phyloP scores from a whole-genome alignment of 2,888 invertebrate species.

The Tanytarsus gracilentus region DNA sequence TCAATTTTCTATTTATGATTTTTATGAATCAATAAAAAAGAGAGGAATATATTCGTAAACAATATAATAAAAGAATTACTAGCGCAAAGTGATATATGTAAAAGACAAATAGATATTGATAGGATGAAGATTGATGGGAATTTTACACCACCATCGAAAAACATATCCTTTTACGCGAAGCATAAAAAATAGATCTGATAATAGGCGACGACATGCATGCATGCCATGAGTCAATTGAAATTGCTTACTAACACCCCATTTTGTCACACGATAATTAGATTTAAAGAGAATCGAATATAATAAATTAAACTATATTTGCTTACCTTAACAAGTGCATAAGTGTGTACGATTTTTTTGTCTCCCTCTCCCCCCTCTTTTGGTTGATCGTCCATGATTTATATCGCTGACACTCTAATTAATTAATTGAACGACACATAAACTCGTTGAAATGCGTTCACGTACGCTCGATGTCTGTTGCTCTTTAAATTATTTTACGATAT shows the following conservation, averaged over 20 bases:
- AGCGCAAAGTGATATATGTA: constrained; percentile 16
- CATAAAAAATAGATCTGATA: too few relatives aligned
- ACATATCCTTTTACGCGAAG: too few relatives aligned
- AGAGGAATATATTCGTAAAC: constrained; percentile 11
- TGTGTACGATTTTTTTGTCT: constrained; percentile 62
- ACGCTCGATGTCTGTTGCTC: constrained; percentile 15
- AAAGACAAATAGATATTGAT: too few relatives aligned
- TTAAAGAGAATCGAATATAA: constrained; percentile 31
- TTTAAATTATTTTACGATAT: constrained; percentile 12
- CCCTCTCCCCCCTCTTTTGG: constrained; percentile 42
- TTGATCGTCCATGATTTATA: constrained; percentile 6
- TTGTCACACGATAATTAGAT: too few relatives aligned
- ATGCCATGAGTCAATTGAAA: too few relatives aligned
- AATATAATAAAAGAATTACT: constrained; percentile 19
- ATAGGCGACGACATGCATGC: too few relatives aligned
- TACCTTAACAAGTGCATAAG: constrained; percentile 77
- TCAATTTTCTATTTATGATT: constrained; percentile 28
- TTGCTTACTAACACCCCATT: too few relatives aligned
- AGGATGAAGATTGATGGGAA: too few relatives aligned
- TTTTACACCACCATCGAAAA: too few relatives aligned
- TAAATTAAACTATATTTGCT: constrained; percentile 34
- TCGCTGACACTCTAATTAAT: not conserved
- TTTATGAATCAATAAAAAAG: constrained; percentile 22
- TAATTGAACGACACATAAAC: not conserved
- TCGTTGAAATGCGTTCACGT: not conserved